Evolutionary conservation across 2,113 vertebrate genomes (phyloP).

Genomic region (Chamaetylas fuelleborni): DNA sequence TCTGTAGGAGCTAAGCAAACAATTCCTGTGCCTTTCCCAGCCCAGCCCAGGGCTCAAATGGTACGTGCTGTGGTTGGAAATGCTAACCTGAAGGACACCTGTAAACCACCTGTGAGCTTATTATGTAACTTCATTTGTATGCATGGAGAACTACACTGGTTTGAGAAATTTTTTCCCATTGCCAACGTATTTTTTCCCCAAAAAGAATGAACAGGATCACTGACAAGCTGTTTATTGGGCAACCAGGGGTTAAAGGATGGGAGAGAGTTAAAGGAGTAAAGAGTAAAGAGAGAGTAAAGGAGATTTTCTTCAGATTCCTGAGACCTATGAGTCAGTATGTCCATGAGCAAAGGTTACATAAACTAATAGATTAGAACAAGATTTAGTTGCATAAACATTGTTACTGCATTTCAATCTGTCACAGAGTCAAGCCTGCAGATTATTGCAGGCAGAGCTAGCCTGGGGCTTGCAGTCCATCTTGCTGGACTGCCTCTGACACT

Average conservation of each 20-base stretch:
- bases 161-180: background rate
- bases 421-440: constrained; percentile 42
- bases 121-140: background rate
- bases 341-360: constrained; percentile 52
- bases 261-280: background rate
- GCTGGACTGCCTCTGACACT: background rate
- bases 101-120: background rate
- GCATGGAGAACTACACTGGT: background rate
- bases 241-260: background rate
- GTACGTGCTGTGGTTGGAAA: background rate
- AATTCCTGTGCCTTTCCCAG: background rate
- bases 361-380: constrained; percentile 62
- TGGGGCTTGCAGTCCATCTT: background rate
- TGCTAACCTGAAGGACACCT: background rate
- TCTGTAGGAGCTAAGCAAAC: background rate
- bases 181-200: background rate
- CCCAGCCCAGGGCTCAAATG: background rate
- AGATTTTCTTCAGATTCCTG: constrained; percentile 1
- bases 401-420: constrained; percentile 49
- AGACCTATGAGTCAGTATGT: background rate
- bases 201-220: background rate
- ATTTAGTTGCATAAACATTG: constrained; percentile 59
- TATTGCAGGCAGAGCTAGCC: constrained; percentile 1
- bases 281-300: background rate
- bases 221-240: background rate